Base-by-base conservation (phyloP, 2,797 vertebrate species). In the Enteromius anoplus region DNA sequence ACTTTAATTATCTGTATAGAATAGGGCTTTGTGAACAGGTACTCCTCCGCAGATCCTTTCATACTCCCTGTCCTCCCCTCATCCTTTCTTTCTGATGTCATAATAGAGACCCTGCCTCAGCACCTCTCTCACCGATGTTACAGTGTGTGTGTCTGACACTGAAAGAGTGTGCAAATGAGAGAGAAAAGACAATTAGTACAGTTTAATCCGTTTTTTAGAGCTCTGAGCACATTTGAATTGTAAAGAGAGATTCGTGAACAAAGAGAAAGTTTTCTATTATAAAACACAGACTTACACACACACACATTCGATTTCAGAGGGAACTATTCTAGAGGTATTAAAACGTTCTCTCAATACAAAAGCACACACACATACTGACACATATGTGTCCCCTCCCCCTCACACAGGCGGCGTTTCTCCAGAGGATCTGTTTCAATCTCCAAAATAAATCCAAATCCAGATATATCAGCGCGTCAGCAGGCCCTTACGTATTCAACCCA, bases 1-100 rank as follows among this genome's bases (percentile, higher is more conserved):
- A 90, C 91, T 93, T 94, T 94, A 94, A 94, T 94, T 94, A 94
- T 90, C 75, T 87, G 83, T 90, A 91, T 89, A 92, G 92, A 92
- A 92, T 75, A 89, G 62, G 86, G 89, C 89, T 92, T 91, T 90
- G 90, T 89, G 90, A 94, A 90, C 92, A 94, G 94, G 92, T 94
- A 93, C 89, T 89, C 75, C 81, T 87, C 75, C 88, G 89, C 90
- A 45, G 91, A 88, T 53, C 37, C 86, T 92, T 92, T 93, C 86
- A 92, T 90, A 85, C 88, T 83, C 75, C 80, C 89, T 91, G 88
- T 86, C 80, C 84, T 89, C 86, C 82, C 60, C 87, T 93, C 92
- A 93, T 93, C 78, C 89, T 90, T 88, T 89, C 88, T 85, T 92
- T 92, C 89, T 92, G 93, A 94, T 93, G 93, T 93, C 90, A 94